Percentiles rank a stretch among this genome's conserved stretches.
Evolutionary conservation across 2,888 invertebrate species (phyloP).

Genomic region (Eilema depressum): DNA sequence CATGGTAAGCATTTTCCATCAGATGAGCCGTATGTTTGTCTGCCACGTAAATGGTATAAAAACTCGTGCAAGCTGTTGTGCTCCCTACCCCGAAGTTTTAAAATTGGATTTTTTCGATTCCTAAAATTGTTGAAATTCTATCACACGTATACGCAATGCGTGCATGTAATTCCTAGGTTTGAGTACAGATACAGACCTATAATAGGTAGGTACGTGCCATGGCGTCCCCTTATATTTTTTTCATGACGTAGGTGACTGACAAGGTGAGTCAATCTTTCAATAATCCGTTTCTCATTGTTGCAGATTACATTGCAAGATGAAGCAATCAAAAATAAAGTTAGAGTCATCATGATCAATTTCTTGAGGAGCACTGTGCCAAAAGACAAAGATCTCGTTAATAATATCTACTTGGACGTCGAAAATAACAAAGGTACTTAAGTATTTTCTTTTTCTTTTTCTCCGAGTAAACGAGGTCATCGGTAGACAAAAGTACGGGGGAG

Average conservation of each 20-base stretch:
- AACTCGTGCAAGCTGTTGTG: too few relatives aligned
- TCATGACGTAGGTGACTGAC: background rate
- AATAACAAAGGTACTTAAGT: conserved; percentile 76
- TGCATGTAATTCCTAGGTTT: too few relatives aligned
- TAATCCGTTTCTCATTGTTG: conserved; percentile 37
- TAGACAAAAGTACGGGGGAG: background rate
- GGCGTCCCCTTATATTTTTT: background rate
- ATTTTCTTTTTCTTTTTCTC: background rate
- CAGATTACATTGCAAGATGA: conserved; percentile 86
- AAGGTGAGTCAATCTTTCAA: too few relatives aligned
- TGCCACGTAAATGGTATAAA: too few relatives aligned
- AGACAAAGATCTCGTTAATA: conserved; percentile 74
- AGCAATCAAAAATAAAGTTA: conserved; percentile 81
- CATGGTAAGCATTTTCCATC: too few relatives aligned
- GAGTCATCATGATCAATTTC: conserved; percentile 84
- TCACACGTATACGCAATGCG: too few relatives aligned
- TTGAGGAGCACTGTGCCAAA: conserved; percentile 67
- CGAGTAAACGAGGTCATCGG: background rate
- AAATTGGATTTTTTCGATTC: too few relatives aligned
- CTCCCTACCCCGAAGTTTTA: too few relatives aligned
- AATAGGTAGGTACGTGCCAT: background rate
- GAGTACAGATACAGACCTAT: too few relatives aligned
- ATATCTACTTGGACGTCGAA: conserved; percentile 77
- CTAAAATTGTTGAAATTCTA: too few relatives aligned
- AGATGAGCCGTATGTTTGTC: too few relatives aligned